These are phyloP conservation scores for Campopleginae sp. DNA, from an alignment of 2,888 invertebrate species.

Conservation along the genomic window DNA sequence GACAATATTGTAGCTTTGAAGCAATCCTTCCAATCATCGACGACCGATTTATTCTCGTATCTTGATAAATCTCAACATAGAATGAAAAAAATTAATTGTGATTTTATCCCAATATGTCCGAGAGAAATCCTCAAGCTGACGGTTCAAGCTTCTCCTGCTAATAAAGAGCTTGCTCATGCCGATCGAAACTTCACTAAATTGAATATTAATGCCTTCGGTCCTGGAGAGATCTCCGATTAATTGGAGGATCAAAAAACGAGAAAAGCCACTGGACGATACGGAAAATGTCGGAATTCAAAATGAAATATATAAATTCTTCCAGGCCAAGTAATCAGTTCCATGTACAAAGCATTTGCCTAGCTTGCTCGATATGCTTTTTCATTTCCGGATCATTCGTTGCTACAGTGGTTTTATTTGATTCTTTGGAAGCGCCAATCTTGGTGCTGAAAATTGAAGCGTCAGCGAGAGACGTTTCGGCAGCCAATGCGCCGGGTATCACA, in stretches of 20 bases:
- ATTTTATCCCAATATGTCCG: no score
- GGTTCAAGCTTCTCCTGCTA: no score
- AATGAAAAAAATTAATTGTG: no score
- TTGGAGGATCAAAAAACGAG: no score
- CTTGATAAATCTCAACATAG: no score
- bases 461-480: slow-evolving; percentile 9
- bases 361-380: background rate
- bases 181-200: background rate
- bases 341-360: background rate
- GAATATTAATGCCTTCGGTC: background rate
- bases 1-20: no score
- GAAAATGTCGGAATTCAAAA: no score
- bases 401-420: background rate
- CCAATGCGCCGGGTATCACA: slow-evolving; percentile 7
- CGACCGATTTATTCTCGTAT: no score
- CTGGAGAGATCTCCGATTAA: background rate
- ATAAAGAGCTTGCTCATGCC: background rate
- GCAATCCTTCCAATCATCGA: no score
- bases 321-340: background rate
- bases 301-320: background rate
- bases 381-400: background rate
- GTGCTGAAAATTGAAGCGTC: slow-evolving; percentile 4
- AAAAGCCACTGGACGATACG: no score
- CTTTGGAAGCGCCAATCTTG: background rate
- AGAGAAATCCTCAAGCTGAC: no score